Evolutionary conservation across 2,888 invertebrate species (phyloP).

Genomic region (Thereva nobilitata): DNA sequence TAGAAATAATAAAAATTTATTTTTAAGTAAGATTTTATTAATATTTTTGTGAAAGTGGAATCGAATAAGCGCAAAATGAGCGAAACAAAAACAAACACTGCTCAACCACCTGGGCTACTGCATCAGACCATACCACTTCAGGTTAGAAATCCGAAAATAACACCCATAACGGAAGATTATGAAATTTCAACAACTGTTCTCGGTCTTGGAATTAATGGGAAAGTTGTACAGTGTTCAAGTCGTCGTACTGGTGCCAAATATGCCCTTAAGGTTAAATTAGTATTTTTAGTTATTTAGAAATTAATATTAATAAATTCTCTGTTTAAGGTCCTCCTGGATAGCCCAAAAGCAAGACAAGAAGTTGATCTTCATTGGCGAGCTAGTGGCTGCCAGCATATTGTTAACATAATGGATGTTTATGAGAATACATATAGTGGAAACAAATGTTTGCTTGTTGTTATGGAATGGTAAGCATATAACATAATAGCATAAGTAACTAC

Average conservation of each 20-base stretch:
- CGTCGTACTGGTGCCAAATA: slow-evolving; percentile 77
- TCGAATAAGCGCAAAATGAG: too few relatives aligned
- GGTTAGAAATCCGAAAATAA: slow-evolving; percentile 66
- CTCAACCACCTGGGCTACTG: slow-evolving; percentile 11
- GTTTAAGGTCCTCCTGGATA: slow-evolving; percentile 91
- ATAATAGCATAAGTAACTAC: neutral
- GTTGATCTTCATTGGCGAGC: slow-evolving; percentile 96
- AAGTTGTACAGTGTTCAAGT: slow-evolving; percentile 93
- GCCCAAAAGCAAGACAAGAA: slow-evolving; percentile 89
- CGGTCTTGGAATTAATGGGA: slow-evolving; percentile 97
- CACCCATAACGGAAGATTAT: slow-evolving; percentile 86
- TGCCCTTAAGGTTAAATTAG: slow-evolving; percentile 83
- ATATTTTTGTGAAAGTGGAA: too few relatives aligned
- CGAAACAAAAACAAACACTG: neutral
- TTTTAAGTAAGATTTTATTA: too few relatives aligned
- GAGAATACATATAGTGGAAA: slow-evolving; percentile 93
- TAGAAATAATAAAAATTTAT: too few relatives aligned
- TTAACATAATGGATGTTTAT: slow-evolving; percentile 88
- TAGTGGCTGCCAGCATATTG: slow-evolving; percentile 89
- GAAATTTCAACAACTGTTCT: slow-evolving; percentile 90
- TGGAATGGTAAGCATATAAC: slow-evolving; percentile 83
- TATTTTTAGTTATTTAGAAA: slow-evolving; percentile 1
- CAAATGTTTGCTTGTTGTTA: slow-evolving; percentile 93
- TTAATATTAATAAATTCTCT: neutral
- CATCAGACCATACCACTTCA: too few relatives aligned